Base-by-base conservation (phyloP, 2,888 invertebrate genomes). In the Drosophila pullipes region DNA sequence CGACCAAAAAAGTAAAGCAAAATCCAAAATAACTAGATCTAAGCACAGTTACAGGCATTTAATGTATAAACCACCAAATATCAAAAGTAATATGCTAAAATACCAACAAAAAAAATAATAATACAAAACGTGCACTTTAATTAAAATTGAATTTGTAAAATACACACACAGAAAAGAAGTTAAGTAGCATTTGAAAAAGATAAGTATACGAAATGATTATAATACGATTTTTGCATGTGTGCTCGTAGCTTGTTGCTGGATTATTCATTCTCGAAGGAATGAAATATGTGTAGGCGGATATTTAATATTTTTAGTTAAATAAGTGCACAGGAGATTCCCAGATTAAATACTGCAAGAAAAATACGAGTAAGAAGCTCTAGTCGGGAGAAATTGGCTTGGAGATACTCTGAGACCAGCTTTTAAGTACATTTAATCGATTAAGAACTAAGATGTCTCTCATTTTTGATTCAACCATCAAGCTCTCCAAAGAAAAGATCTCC, bases 1-100 rank as follows among this genome's bases (percentile, higher is more conserved):
- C 81, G 85, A 89, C 89, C 85, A 89, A 86, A 68, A 53, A 63
- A 52, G 16, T 22, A 52, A 64, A 53, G 50, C 57, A 67, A 76
- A 68, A 59, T 35, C 49, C 57, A 68, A 74, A 62, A 35, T 53
- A 68, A 74, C 47, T 18, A 68, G 52, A 37, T 22, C n/a, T 74
- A 73, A 76, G 71, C 61, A 55, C 61, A 44, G 39, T 49, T 49
- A 60, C 10, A 35, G n/a, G 57, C 76, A 76, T 66, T 71, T 49
- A 69, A 39, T 78, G 63, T 78, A 66, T 63, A 66, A 58, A 73
- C 47, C 50, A 57, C 47, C 41, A 35, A 39, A 39, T 53, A 66
- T 37, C 11, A 16, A 61, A 49, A 64, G 52, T 18, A 61, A 53
- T 39, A 57, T 16, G n/a, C n/a, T 13, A 54, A 61, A 44, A 59